Conservation (phyloP, 2,113 vertebrate species). For the Pampusana beccarii region DNA sequence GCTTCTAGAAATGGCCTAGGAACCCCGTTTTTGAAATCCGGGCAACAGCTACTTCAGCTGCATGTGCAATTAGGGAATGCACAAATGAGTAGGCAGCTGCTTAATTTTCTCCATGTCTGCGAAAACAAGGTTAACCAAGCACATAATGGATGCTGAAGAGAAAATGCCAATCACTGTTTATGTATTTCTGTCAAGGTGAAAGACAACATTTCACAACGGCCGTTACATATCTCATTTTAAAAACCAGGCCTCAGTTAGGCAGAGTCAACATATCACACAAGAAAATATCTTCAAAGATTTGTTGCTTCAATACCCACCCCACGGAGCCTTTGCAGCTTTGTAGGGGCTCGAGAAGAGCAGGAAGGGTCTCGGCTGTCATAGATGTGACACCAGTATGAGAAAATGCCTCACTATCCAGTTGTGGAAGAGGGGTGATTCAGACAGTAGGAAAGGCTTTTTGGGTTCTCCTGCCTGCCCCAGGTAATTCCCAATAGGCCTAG, state of each 20-base stretch:
- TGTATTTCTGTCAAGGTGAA: background rate
- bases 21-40: background rate
- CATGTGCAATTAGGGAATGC: background rate
- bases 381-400: background rate
- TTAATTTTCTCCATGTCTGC: background rate
- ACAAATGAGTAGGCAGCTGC: background rate
- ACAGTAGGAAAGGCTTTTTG: background rate
- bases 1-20: background rate
- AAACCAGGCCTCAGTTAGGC: background rate
- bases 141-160: background rate
- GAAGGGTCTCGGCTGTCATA: background rate
- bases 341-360: background rate
- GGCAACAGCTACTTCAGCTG: background rate
- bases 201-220: background rate
- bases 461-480: background rate
- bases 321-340: background rate
- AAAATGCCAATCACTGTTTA: background rate
- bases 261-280: rapidly evolving
- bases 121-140: background rate
- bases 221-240: background rate
- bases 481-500: background rate
- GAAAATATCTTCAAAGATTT: background rate
- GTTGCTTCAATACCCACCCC: background rate
- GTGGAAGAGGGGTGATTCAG: background rate
- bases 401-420: background rate